Conservation (phyloP, 92 coral and sea anemone genomes). For the Porites evermanni region DNA sequence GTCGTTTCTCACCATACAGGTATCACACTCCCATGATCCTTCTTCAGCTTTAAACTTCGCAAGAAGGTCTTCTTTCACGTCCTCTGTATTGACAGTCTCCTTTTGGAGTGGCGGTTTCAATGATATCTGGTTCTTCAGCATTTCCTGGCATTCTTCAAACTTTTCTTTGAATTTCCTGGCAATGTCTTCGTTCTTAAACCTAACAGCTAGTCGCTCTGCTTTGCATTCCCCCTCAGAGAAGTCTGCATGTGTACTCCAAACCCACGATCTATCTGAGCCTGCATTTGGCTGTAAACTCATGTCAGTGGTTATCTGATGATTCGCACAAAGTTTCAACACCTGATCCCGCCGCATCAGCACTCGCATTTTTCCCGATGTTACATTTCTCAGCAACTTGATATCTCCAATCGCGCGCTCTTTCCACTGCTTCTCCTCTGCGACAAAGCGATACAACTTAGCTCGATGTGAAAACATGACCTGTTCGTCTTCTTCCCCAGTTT, state of each 20-base stretch:
- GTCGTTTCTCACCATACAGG: conserved; percentile 59
- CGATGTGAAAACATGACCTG: conserved; percentile 74
- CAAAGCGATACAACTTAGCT: conserved; percentile 80
- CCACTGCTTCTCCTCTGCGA: conserved; percentile 81
- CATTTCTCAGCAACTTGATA: conserved; percentile 79
- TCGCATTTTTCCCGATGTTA: conserved; percentile 84
- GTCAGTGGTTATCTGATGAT: conserved; percentile 83
- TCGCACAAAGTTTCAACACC: conserved; percentile 92
- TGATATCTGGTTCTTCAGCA: conserved; percentile 12
- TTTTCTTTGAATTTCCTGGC: conserved; percentile 83
- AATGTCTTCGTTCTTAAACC: conserved; percentile 78
- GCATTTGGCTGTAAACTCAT: conserved; percentile 87
- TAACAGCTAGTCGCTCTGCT: conserved; percentile 86
- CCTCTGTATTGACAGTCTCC: neutral
- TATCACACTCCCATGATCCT: conserved; percentile 79
- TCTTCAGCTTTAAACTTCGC: conserved; percentile 55
- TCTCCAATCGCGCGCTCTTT: conserved; percentile 98
- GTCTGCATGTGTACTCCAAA: conserved; percentile 95
- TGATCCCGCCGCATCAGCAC: conserved; percentile 96
- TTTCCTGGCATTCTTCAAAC: conserved; percentile 73
- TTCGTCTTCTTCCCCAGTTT: conserved; percentile 87
- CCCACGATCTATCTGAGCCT: conserved; percentile 90
- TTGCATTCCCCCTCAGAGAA: conserved; percentile 87
- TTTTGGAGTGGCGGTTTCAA: conserved; percentile 3
- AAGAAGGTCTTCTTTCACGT: conserved; percentile 15